Evolutionary conservation across 2,113 vertebrate genomes (phyloP).

Genomic region (Eptesicus fuscus): DNA sequence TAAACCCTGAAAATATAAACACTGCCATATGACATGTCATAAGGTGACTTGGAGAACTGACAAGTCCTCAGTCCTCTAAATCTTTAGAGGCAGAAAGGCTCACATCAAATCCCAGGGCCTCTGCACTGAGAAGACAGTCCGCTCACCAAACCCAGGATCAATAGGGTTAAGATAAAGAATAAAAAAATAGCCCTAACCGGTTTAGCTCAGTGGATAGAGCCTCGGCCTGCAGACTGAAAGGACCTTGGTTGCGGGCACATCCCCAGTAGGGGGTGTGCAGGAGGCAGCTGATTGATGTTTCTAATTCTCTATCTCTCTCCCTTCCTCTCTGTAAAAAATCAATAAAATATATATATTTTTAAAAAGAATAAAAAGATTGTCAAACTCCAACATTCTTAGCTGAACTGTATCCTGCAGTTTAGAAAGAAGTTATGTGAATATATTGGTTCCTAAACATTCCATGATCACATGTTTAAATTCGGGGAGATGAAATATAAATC

Average conservation of each 20-base stretch:
- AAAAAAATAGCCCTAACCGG: not conserved
- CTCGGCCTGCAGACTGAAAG: no score
- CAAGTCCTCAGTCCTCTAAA: not conserved
- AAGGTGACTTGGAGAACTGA: not conserved
- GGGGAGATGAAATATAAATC: not conserved
- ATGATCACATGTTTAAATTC: not conserved
- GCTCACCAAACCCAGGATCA: not conserved
- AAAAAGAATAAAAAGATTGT: not conserved
- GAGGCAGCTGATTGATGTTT: no score
- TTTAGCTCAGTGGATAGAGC: no score
- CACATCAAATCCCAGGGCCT: not conserved
- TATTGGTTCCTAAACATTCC: not conserved
- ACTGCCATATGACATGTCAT: not conserved
- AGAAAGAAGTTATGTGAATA: not conserved
- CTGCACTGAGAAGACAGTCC: not conserved
- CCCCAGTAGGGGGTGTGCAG: no score
- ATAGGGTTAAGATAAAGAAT: not conserved
- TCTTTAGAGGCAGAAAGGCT: not conserved
- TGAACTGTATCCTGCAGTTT: not conserved
- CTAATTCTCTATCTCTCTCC: no score
- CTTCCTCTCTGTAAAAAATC: no score
- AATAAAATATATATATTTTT: no score
- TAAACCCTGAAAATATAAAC: not conserved
- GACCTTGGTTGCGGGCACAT: no score
- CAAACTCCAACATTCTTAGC: not conserved